phyloP scores from a whole-genome alignment of 2,888 invertebrate genomes.

The Tolmerus cingulatus region DNA sequence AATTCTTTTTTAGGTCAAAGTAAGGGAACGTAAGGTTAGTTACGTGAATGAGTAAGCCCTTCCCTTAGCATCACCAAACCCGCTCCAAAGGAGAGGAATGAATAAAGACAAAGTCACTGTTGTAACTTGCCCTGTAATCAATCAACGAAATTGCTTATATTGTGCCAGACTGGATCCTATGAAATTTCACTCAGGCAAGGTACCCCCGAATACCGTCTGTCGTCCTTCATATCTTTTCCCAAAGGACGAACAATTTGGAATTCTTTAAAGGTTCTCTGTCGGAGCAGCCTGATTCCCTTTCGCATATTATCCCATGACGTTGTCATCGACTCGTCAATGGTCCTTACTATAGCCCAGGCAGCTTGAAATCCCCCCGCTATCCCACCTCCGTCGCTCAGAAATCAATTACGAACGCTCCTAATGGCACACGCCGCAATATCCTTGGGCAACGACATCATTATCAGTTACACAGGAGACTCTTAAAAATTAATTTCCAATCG shows the following conservation, averaged over 20 bases:
- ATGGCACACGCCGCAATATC: not conserved
- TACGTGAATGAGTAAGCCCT: not conserved
- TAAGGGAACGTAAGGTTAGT: not conserved
- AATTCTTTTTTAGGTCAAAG: no score
- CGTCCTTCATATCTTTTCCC: not conserved
- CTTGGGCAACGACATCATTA: constrained; percentile 19
- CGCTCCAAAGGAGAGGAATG: not conserved
- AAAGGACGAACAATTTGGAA: not conserved
- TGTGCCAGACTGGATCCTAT: not conserved
- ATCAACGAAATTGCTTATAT: not conserved
- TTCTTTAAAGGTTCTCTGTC: not conserved
- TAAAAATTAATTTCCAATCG: constrained; percentile 31
- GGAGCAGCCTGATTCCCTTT: not conserved
- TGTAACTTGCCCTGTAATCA: not conserved
- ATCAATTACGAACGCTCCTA: constrained; percentile 11
- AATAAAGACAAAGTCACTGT: not conserved
- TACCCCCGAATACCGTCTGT: not conserved
- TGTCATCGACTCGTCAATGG: not conserved
- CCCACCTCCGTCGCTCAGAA: not conserved
- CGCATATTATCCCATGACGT: not conserved
- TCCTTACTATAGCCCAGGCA: not conserved
- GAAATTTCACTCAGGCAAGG: not conserved
- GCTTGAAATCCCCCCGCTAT: not conserved
- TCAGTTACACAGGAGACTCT: constrained; percentile 5
- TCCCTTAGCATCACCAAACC: not conserved